Percentiles rank a stretch among this genome's conserved stretches.
Conservation (phyloP, 2,888 invertebrate species). For the Tortrix viridana region DNA sequence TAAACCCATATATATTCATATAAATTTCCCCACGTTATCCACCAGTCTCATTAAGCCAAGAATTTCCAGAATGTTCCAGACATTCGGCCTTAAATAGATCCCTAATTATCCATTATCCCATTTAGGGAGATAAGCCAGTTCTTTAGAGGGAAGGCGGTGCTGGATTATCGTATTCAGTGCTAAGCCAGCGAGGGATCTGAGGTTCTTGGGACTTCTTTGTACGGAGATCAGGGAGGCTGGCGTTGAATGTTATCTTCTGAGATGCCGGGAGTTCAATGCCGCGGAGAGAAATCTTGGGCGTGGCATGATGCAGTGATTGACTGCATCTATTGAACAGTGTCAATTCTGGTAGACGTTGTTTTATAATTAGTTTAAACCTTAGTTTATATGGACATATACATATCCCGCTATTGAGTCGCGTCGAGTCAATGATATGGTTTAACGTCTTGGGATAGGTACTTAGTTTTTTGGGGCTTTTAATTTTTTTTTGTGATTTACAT, state of each 20-base stretch:
- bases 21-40: constrained; percentile 18
- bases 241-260: constrained; percentile 4
- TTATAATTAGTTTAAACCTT: too few relatives aligned
- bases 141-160: constrained; percentile 9
- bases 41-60: constrained; percentile 13
- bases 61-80: constrained; percentile 27
- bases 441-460: too few relatives aligned
- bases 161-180: too few relatives aligned
- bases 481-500: too few relatives aligned
- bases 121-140: constrained; percentile 31
- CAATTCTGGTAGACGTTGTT: too few relatives aligned
- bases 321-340: background rate
- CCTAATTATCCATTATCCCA: constrained; percentile 33
- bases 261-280: constrained; percentile 12
- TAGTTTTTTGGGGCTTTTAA: too few relatives aligned
- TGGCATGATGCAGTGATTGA: background rate
- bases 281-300: constrained; percentile 8
- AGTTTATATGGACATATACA: too few relatives aligned
- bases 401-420: too few relatives aligned
- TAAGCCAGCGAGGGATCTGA: too few relatives aligned
- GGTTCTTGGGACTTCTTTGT: too few relatives aligned
- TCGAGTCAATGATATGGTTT: too few relatives aligned
- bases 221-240: too few relatives aligned
- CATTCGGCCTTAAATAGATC: constrained; percentile 29
- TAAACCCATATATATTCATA: constrained; percentile 28